Base-by-base conservation (phyloP, 1,140 invertebrate genomes). In the Adelges cooleyi region DNA sequence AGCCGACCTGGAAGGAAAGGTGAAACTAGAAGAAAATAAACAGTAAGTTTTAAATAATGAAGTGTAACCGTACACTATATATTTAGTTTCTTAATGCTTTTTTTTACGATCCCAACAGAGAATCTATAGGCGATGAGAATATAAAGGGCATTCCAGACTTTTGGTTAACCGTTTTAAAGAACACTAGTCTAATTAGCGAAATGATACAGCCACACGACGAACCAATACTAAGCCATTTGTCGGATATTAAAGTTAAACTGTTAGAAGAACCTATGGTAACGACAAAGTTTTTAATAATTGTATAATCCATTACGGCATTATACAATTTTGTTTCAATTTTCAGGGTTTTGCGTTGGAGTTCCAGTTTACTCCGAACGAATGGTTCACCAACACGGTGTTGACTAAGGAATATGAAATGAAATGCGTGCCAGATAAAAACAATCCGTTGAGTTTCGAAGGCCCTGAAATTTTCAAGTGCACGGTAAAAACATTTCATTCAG, bases 331-430 rank as follows among this genome's bases (percentile, higher is more conserved):
- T n/a, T n/a, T n/a, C n/a, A n/a, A n/a, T 69, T 67, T 72, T 67
- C 71, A 90, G 84, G 90, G 91, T 68, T 98, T 96, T 75, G 84
- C 82, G 18, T 75, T 99, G 68, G 86, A 95, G 75, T 99, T 99
- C 78, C 82, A 94, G 74, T 99, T 99, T 75, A 82, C 84, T 27
- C 81, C 89, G 67, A 99, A 99, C 76, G 92, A 97, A 71, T 98
- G 86, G 77, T 99, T 99, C 74, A 85, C 88, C n/a, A 95, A 99
- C 77, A 79, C 82, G 10, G 81, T 96, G 33, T 81, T 99, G 67
- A 95, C 90, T 20, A 99, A 99, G 79, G 84, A 91, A 74, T 99
- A 99, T 75, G 82, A 88, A 67, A 89, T 99, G 85, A 92, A 91
- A 74, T 92, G 91, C 74, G 82, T 83, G 53, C 86, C 92, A 15